A percentile compares a stretch with the other conserved stretches of the same genome.
These are phyloP conservation scores for Poecile atricapillus DNA, from an alignment of 2,113 vertebrate genomes.

Conservation along the genomic window DNA sequence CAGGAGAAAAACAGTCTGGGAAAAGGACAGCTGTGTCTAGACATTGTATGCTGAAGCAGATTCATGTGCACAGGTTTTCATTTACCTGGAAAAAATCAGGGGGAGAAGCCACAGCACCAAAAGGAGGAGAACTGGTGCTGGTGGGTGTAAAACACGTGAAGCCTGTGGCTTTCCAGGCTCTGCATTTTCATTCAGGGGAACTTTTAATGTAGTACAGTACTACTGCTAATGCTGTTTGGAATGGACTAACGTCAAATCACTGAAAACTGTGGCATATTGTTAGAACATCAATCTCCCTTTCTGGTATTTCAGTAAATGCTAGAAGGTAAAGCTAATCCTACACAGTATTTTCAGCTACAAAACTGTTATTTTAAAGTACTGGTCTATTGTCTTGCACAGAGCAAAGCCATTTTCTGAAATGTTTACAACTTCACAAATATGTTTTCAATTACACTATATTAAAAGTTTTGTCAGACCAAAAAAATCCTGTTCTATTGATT, in stretches of 20 bases:
- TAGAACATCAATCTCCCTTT: not conserved
- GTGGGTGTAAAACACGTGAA: not conserved
- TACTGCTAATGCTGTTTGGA: not conserved
- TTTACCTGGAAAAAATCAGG: not conserved
- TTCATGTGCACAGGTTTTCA: not conserved
- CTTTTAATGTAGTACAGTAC: not conserved
- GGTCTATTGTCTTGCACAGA: not conserved
- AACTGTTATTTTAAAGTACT: not conserved
- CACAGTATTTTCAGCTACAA: not conserved
- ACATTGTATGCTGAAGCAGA: not conserved
- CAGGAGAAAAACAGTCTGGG: not conserved
- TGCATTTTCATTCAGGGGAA: not conserved
- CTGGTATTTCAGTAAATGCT: not conserved
- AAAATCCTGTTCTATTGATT: not conserved
- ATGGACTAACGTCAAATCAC: not conserved
- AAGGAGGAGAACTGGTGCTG: not conserved
- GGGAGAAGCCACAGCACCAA: fast-evolving
- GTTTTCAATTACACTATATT: not conserved
- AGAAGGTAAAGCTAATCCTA: not conserved
- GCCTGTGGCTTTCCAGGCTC: not conserved
- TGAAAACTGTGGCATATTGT: not conserved
- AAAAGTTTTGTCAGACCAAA: not conserved
- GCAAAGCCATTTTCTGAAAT: not conserved
- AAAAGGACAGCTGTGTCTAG: not conserved
- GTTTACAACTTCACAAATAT: not conserved